Evolutionary conservation across 2,797 vertebrate genomes (phyloP).

Genomic region (Fistularia tabacaria): DNA sequence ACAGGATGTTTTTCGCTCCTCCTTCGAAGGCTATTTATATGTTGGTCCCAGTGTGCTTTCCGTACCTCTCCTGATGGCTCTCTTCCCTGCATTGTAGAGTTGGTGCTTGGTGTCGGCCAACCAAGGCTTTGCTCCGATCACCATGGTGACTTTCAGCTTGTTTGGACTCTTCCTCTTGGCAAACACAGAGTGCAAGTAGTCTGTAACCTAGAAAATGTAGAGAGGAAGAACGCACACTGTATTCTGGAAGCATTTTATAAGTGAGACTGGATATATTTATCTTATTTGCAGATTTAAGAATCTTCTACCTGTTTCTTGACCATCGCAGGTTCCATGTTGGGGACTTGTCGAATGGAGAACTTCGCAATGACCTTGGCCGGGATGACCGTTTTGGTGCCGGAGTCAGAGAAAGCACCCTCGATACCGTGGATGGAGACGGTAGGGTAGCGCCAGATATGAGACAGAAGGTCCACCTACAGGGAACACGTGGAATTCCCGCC

Average conservation of each 20-base stretch:
- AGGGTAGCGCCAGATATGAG: slow-evolving; percentile 85
- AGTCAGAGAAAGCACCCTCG: slow-evolving; percentile 84
- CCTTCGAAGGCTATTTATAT: too few species aligned
- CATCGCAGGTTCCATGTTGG: slow-evolving; percentile 79
- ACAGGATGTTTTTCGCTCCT: too few species aligned
- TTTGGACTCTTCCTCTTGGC: slow-evolving; percentile 87
- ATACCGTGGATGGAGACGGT: slow-evolving; percentile 90
- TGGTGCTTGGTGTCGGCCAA: slow-evolving; percentile 69
- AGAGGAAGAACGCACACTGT: too few species aligned
- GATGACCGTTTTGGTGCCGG: slow-evolving; percentile 88
- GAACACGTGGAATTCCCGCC: not conserved
- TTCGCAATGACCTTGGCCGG: slow-evolving; percentile 87
- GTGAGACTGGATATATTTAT: too few species aligned
- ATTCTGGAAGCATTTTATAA: too few species aligned
- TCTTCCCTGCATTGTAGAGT: slow-evolving; percentile 82
- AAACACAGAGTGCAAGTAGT: slow-evolving; percentile 82
- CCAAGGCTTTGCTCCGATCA: slow-evolving; percentile 83
- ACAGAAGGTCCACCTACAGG: slow-evolving; percentile 83
- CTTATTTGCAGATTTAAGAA: too few species aligned
- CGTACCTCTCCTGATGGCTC: slow-evolving; percentile 82
- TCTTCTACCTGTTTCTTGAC: slow-evolving; percentile 83
- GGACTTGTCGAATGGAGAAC: slow-evolving; percentile 91
- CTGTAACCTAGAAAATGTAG: slow-evolving; percentile 72
- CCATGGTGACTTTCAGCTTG: slow-evolving; percentile 80
- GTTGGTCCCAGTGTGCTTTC: slow-evolving; percentile 28